Evolutionary conservation across 2,888 invertebrate genomes (phyloP).

Genomic region (Chloromyia formosa): DNA sequence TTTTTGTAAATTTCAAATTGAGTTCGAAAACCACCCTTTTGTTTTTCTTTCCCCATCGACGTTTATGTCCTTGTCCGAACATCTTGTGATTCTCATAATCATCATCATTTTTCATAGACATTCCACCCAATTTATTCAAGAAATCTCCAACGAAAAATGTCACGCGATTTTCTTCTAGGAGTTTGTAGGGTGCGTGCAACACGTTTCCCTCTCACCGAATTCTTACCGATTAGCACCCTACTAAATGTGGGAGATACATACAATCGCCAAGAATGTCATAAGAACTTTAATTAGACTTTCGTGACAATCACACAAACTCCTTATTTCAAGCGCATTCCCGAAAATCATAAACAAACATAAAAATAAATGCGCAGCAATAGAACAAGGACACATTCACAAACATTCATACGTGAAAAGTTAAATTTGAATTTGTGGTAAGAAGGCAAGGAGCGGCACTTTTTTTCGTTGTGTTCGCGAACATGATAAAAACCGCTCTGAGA

Average conservation of each 20-base stretch:
- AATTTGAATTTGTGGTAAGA: constrained; percentile 39
- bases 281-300: constrained; percentile 48
- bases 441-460: constrained; percentile 47
- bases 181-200: not conserved
- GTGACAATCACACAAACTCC: constrained; percentile 47
- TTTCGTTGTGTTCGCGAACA: constrained; percentile 28
- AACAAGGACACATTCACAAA: too few relatives aligned
- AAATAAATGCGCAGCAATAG: constrained; percentile 10
- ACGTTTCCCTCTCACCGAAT: too few relatives aligned
- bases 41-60: too few relatives aligned
- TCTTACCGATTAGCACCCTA: not conserved
- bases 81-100: not conserved
- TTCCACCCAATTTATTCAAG: not conserved
- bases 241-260: too few relatives aligned
- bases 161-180: constrained; percentile 22
- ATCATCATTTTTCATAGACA: not conserved
- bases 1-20: too few relatives aligned
- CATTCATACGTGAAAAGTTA: constrained; percentile 22
- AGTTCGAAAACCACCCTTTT: too few relatives aligned
- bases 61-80: too few relatives aligned
- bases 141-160: not conserved
- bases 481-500: constrained; percentile 36
- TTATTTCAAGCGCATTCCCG: constrained; percentile 47
- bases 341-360: constrained; percentile 39
- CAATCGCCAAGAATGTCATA: constrained; percentile 11